These are phyloP conservation scores for Achatina immaculata DNA, from an alignment of 1,140 invertebrate genomes.

Conservation along the genomic window DNA sequence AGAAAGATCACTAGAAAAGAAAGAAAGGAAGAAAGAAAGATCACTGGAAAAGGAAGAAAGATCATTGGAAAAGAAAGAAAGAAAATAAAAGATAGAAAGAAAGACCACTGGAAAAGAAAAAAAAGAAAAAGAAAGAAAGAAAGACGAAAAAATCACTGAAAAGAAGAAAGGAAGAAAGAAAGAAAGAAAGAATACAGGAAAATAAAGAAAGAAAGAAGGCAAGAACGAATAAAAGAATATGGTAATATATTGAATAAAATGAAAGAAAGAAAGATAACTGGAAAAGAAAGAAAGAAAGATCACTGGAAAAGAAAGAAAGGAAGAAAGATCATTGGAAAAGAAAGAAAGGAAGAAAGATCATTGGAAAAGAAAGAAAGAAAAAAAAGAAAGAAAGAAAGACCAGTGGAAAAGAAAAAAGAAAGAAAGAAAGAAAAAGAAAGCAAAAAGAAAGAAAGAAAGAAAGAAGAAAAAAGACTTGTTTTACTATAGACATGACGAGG, in stretches of 20 bases:
- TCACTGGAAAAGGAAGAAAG: too few relatives aligned
- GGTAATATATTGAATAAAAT: not conserved
- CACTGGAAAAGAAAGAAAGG: not conserved
- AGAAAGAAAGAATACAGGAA: not conserved
- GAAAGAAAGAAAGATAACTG: not conserved
- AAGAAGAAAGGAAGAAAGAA: not conserved
- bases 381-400: not conserved
- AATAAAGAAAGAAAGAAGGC: not conserved
- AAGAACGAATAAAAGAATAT: not conserved
- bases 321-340: too few relatives aligned
- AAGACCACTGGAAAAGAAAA: not conserved
- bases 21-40: too few relatives aligned
- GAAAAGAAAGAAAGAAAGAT: not conserved
- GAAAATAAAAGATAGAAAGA: not conserved
- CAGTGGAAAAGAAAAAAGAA: not conserved
- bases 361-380: not conserved
- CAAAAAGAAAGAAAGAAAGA: not conserved
- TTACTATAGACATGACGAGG: too few relatives aligned
- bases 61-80: too few relatives aligned
- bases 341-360: not conserved
- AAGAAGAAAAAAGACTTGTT: too few relatives aligned
- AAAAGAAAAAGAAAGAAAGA: not conserved
- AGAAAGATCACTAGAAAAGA: too few relatives aligned
- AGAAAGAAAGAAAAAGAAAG: constrained; percentile 1
- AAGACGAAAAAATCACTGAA: not conserved